These are phyloP conservation scores for Drosophila rellima DNA, from an alignment of 2,888 invertebrate genomes.

Conservation along the genomic window DNA sequence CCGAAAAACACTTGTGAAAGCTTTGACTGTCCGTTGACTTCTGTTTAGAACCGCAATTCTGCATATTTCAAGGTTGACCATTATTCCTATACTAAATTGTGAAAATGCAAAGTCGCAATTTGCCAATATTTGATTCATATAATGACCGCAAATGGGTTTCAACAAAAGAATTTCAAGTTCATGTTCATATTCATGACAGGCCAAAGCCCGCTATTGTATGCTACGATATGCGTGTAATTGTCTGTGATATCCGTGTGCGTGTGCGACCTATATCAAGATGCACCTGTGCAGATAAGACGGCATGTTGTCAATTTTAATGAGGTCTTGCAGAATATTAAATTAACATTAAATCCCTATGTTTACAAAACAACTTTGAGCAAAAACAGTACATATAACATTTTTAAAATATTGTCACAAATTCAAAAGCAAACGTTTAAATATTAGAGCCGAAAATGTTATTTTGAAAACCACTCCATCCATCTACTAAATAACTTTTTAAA, in stretches of 20 bases:
- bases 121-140: constrained; percentile 60
- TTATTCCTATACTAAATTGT: constrained; percentile 14
- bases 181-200: constrained; percentile 59
- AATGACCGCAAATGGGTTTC: constrained; percentile 59
- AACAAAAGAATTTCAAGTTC: constrained; percentile 77
- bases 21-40: constrained; percentile 43
- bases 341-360: constrained; percentile 5
- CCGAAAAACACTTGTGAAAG: constrained; percentile 51
- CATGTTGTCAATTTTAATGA: constrained; percentile 63
- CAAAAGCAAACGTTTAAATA: too few species aligned
- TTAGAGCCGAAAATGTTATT: too few species aligned
- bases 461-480: too few species aligned
- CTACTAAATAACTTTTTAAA: too few species aligned
- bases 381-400: not conserved
- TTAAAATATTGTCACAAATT: not conserved
- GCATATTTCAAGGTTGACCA: constrained; percentile 67
- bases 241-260: constrained; percentile 15
- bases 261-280: constrained; percentile 69
- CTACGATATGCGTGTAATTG: constrained; percentile 41
- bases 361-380: not conserved
- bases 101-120: constrained; percentile 55
- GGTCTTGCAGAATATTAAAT: constrained; percentile 30
- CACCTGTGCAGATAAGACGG: constrained; percentile 65
- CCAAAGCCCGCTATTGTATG: constrained; percentile 68
- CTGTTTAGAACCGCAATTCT: constrained; percentile 44